A percentile compares a stretch with the other conserved stretches of the same genome.
phyloP scores from a whole-genome alignment of 1,140 invertebrate species.

The Rhizoglyphus robini region DNA sequence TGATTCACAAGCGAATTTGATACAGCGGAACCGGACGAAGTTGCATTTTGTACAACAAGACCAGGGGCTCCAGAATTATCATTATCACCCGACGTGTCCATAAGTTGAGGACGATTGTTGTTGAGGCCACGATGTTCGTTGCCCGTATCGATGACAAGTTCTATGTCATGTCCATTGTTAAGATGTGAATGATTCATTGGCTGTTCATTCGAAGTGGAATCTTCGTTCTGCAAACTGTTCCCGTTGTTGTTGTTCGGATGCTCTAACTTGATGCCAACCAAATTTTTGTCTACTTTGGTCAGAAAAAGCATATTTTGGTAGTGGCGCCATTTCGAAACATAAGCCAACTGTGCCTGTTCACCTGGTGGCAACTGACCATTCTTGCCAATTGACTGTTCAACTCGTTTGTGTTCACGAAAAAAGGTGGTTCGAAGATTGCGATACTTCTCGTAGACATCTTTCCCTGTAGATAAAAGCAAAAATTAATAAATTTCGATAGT shows the following conservation, averaged over 20 bases:
- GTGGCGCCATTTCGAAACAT: slow-evolving; percentile 8
- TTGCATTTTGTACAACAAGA: background rate
- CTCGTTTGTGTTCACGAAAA: slow-evolving; percentile 16
- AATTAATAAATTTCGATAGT: background rate
- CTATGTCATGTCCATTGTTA: slow-evolving; percentile 8
- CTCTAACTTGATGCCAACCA: background rate
- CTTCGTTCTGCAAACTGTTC: background rate
- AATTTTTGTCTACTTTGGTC: background rate
- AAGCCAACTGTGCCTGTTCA: background rate
- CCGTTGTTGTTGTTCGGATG: too few species aligned
- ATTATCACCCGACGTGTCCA: background rate
- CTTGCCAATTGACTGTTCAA: background rate
- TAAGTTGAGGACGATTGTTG: background rate
- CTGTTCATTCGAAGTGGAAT: background rate
- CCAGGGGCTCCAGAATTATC: background rate
- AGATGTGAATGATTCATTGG: background rate
- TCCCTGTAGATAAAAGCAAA: background rate
- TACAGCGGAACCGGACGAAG: background rate
- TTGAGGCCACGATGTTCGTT: background rate
- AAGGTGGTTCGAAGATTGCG: slow-evolving; percentile 14
- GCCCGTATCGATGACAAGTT: background rate
- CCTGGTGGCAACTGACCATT: background rate
- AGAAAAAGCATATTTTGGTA: slow-evolving; percentile 7
- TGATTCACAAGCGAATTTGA: background rate
- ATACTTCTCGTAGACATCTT: slow-evolving; percentile 17